A percentile compares a stretch with the other conserved stretches of the same genome.
These are phyloP conservation scores for Drosophila lacteicornis DNA, from an alignment of 1,140 invertebrate genomes.

Conservation along the genomic window DNA sequence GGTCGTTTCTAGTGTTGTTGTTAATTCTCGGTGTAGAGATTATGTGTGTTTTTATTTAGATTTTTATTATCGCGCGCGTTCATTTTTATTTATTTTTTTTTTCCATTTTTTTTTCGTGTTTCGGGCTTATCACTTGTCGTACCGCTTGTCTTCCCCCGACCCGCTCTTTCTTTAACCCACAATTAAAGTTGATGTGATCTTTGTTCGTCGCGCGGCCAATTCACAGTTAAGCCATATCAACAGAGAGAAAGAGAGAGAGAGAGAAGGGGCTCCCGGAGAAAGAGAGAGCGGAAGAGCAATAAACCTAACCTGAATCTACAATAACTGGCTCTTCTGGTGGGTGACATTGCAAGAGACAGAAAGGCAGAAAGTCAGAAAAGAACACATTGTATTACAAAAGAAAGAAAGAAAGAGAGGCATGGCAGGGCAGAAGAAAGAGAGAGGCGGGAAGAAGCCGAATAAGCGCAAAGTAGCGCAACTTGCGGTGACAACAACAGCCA, in stretches of 20 bases:
- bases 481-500: conserved; percentile 62
- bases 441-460: conserved; percentile 66
- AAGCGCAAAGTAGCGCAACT: conserved; percentile 80
- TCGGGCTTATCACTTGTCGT: conserved; percentile 55
- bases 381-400: conserved; percentile 19
- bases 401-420: conserved; percentile 13
- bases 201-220: conserved; percentile 54
- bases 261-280: background rate
- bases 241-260: background rate
- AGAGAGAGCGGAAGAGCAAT: conserved; percentile 44
- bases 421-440: conserved; percentile 6
- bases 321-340: conserved; percentile 40
- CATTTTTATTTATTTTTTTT: conserved; percentile 16
- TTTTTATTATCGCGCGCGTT: conserved; percentile 66
- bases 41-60: conserved; percentile 66
- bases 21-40: conserved; percentile 65
- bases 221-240: conserved; percentile 71
- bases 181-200: conserved; percentile 61
- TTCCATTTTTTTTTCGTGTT: background rate
- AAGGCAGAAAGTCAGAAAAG: conserved; percentile 15
- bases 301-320: conserved; percentile 41
- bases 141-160: background rate
- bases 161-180: background rate
- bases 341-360: conserved; percentile 59
- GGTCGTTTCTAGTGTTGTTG: conserved; percentile 64